These are phyloP conservation scores for Monopis laevigella DNA, from an alignment of 2,888 invertebrate species.

Conservation along the genomic window DNA sequence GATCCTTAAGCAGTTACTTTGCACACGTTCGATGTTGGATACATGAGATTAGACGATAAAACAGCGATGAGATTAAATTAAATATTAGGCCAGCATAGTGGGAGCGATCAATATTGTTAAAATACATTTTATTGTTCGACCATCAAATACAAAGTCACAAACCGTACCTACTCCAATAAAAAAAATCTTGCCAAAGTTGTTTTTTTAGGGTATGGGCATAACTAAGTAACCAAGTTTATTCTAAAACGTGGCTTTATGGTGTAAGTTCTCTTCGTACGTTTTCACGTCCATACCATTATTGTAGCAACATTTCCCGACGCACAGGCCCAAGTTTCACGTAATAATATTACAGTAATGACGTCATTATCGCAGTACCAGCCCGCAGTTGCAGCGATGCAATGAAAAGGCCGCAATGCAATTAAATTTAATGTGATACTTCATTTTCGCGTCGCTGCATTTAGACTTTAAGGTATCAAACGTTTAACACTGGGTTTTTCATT, in stretches of 20 bases:
- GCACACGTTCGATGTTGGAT: too few species aligned
- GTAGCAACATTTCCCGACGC: conserved; percentile 8
- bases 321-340: conserved; percentile 23
- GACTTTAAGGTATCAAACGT: conserved; percentile 8
- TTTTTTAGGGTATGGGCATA: too few species aligned
- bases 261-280: neutral
- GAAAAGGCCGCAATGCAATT: conserved; percentile 30
- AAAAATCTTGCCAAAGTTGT: too few species aligned
- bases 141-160: too few species aligned
- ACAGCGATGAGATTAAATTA: too few species aligned
- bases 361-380: conserved; percentile 27
- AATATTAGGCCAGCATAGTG: too few species aligned
- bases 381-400: conserved; percentile 27
- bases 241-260: conserved; percentile 7
- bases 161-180: too few species aligned
- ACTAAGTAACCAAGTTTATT: too few species aligned
- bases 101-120: too few species aligned
- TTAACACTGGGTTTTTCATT: conserved; percentile 8
- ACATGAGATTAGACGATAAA: too few species aligned
- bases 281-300: conserved; percentile 7
- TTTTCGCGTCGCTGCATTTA: conserved; percentile 21
- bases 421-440: conserved; percentile 38
- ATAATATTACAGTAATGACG: conserved; percentile 35
- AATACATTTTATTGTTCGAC: too few species aligned
- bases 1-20: too few species aligned